These are phyloP conservation scores for Alcedo quadribrachys DNA, from an alignment of 2,797 vertebrate species.

Conservation along the genomic window DNA sequence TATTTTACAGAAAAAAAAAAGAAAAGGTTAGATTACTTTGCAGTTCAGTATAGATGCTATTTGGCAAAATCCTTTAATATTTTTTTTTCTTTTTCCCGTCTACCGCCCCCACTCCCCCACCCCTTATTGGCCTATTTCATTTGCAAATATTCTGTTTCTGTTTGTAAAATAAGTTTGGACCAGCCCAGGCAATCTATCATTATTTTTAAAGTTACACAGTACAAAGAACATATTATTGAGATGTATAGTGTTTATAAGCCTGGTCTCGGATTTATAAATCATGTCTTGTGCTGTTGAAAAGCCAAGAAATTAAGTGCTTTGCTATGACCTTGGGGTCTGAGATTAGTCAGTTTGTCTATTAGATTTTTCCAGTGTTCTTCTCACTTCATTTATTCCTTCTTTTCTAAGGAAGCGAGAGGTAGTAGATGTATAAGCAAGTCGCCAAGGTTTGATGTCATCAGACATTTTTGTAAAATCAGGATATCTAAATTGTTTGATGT, in stretches of 20 bases:
- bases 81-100: too few relatives aligned
- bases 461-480: conserved; percentile 58
- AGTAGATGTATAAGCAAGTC: conserved; percentile 44
- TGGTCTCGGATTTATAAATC: conserved; percentile 78
- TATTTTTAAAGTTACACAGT: conserved; percentile 77
- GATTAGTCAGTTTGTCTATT: conserved; percentile 77
- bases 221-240: conserved; percentile 79
- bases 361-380: conserved; percentile 75
- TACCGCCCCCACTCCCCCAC: rapidly evolving
- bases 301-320: conserved; percentile 76
- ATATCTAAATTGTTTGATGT: conserved; percentile 59
- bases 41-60: neutral
- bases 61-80: neutral
- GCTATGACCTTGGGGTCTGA: conserved; percentile 78
- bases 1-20: neutral
- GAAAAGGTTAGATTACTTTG: neutral
- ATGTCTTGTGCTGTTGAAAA: conserved; percentile 75
- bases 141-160: conserved; percentile 67
- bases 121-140: conserved; percentile 5
- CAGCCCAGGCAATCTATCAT: conserved; percentile 69
- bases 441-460: conserved; percentile 57
- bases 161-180: conserved; percentile 68
- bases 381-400: conserved; percentile 78
- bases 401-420: conserved; percentile 46
- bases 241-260: conserved; percentile 80